Evolutionary conservation across 2,113 vertebrate species (phyloP), one percentile per base, ranked within the genome.

Genomic region (Cyrtonyx montezumae): DNA sequence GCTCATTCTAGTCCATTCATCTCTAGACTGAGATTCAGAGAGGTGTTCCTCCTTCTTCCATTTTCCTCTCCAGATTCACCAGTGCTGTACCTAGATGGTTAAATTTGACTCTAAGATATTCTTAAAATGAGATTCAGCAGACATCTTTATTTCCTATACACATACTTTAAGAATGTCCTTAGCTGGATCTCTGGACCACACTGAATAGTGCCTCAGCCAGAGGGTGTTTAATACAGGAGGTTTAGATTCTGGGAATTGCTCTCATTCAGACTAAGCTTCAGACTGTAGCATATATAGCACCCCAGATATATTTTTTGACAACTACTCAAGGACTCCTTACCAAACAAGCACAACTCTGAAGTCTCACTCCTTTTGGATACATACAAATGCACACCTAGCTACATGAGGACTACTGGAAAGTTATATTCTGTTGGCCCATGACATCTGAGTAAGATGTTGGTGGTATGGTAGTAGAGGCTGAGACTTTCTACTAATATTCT

Each of bases 361-460:
- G 21, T 36, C 12, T 75, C n/a, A 15, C 10, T 59, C 6, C 34
- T 74, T 70, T 48, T 7, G 3, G 37, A 37, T 5, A 20, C 7
- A 3, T 4, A 17, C 8, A 4, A 10, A 7, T 67, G 61, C n/a
- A 67, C 1, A 2, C 42, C 3, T 36, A 22, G 6, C 12, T 49
- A 49, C 23, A 49, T 23, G 21, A 49, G 48, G 48, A 6, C 48
- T 49, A 22, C 48, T 49, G 21, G 22, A 23, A 49, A 49, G 48
- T 49, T 49, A 23, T 12, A 23, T 49, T 49, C 22, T 49, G 48
- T 22, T 12, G 48, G 6, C 22, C 48, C 48, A 49, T 6, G 11
- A 49, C 11, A 49, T 49, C 22, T 12, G 22, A 49, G 48, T 49
- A 11, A 49, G 48, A 49, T 22, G 48, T 23, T 49, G 48, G 48